Conservation (phyloP, 2,113 vertebrate species). For the Gallinago media region DNA sequence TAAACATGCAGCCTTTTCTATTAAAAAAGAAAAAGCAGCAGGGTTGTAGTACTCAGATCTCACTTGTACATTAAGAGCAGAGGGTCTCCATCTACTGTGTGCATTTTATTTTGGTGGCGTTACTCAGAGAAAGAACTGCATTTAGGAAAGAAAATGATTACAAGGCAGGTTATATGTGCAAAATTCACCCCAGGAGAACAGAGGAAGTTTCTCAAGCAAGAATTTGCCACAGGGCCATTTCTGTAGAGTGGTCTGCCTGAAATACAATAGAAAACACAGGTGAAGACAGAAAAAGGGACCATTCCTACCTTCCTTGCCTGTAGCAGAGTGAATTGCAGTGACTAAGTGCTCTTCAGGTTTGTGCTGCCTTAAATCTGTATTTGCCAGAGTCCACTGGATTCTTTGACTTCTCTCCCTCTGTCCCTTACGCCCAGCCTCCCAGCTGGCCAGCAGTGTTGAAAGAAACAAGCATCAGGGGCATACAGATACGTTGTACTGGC, state of each 20-base stretch:
- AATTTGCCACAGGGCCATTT: background rate
- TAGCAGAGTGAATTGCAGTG: background rate
- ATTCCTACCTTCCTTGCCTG: background rate
- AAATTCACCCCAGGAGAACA: background rate
- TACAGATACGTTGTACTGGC: background rate
- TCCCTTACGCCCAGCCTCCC: background rate
- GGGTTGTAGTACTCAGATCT: background rate
- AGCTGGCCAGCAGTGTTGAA: background rate
- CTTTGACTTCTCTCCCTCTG: background rate
- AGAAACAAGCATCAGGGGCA: background rate
- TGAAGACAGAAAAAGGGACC: background rate
- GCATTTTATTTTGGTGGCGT: background rate
- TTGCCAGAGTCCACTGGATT: background rate
- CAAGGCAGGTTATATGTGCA: background rate
- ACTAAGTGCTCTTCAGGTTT: background rate
- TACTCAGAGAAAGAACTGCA: background rate
- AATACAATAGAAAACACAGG: background rate
- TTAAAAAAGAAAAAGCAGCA: background rate
- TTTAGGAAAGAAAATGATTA: background rate
- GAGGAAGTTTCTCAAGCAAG: background rate
- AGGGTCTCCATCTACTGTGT: background rate
- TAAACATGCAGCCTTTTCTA: background rate
- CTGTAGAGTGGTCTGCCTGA: background rate
- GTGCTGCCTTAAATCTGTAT: background rate
- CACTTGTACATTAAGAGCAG: background rate